Conservation (phyloP, 2,888 invertebrate species). For the Temnothorax unifasciatus region DNA sequence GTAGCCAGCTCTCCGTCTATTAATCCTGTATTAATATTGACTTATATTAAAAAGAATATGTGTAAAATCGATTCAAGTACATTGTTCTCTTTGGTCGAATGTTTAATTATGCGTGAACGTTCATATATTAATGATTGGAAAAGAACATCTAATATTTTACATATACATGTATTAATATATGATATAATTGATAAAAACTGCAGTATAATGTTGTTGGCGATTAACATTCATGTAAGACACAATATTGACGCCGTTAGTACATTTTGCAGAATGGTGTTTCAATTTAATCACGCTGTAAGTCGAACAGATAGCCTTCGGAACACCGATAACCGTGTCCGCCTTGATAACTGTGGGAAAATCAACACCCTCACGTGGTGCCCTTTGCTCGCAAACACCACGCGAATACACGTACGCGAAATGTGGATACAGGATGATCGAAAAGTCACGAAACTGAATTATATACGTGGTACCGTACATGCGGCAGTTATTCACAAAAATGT, state of each 20-base stretch:
- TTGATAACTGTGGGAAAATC: conserved; percentile 80
- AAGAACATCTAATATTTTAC: not conserved
- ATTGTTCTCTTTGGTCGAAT: not conserved
- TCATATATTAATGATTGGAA: not conserved
- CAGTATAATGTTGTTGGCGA: not conserved
- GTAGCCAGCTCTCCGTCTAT: too few species aligned
- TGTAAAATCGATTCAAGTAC: not conserved
- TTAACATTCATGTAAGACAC: not conserved
- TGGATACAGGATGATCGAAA: conserved; percentile 51
- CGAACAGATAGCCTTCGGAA: conserved; percentile 54
- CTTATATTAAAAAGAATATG: not conserved
- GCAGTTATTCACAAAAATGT: conserved; percentile 28
- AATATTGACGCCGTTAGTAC: conserved; percentile 10
- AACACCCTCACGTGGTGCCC: conserved; percentile 66
- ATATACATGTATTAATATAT: not conserved
- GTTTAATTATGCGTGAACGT: not conserved
- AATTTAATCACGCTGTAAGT: conserved; percentile 45
- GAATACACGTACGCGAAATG: conserved; percentile 38
- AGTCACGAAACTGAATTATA: conserved; percentile 39
- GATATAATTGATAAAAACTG: not conserved
- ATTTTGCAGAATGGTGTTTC: conserved; percentile 28
- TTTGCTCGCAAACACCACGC: conserved; percentile 48
- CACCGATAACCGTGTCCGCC: conserved; percentile 69
- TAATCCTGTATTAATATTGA: not conserved
- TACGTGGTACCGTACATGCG: not conserved